Percentiles rank a stretch among this genome's conserved stretches.
Conservation (phyloP, 2,888 invertebrate species). For the Salticus scenicus region DNA sequence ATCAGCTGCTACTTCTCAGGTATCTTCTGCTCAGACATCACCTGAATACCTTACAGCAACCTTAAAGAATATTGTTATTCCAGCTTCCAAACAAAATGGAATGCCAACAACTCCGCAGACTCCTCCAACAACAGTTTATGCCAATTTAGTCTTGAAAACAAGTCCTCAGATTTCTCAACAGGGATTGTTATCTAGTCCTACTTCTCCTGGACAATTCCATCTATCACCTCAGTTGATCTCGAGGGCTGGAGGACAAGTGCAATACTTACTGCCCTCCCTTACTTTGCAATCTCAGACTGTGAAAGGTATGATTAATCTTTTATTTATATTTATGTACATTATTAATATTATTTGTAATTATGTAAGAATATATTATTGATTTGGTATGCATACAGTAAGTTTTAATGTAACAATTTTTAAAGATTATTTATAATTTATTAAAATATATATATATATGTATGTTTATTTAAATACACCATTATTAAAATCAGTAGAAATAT, state of each 20-base stretch:
- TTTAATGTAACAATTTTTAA: too few species aligned
- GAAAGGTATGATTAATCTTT: slow-evolving; percentile 37
- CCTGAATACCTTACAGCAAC: slow-evolving; percentile 61
- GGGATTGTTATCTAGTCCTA: slow-evolving; percentile 47
- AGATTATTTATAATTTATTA: too few species aligned
- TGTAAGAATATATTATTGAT: background rate
- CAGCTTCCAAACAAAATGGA: slow-evolving; percentile 57
- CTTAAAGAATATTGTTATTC: slow-evolving; percentile 56
- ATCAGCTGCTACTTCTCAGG: slow-evolving; percentile 31
- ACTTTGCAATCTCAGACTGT: slow-evolving; percentile 55
- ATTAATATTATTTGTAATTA: background rate
- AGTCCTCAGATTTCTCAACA: slow-evolving; percentile 39
- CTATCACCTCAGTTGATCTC: slow-evolving; percentile 55
- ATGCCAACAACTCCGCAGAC: slow-evolving; percentile 39
- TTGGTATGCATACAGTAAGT: too few species aligned
- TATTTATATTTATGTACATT: background rate
- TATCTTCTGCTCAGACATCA: slow-evolving; percentile 40
- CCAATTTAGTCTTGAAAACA: slow-evolving; percentile 60
- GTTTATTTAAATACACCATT: too few species aligned
- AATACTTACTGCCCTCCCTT: slow-evolving; percentile 61
- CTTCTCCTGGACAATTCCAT: slow-evolving; percentile 62
- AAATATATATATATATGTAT: too few species aligned
- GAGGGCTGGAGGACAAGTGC: slow-evolving; percentile 56
- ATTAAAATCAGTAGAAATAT: too few species aligned
- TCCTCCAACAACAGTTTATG: slow-evolving; percentile 48